Evolutionary conservation across 2,888 invertebrate species (phyloP).

Genomic region (Drosophila suboccidentalis): DNA sequence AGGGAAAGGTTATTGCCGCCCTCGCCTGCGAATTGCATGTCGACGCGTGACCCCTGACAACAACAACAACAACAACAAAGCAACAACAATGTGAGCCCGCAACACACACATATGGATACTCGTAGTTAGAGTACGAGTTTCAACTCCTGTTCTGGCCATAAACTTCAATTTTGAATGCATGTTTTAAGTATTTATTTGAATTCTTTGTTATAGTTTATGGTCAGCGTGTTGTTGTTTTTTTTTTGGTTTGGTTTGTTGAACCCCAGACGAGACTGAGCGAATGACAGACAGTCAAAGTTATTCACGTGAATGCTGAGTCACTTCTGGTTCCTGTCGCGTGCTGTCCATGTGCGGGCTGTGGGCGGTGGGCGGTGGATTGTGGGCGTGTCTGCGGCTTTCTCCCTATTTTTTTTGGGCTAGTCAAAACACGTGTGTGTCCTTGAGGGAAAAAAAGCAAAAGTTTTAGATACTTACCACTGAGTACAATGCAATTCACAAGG

Average conservation of each 20-base stretch:
- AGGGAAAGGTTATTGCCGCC: constrained; percentile 19
- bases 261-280: constrained; percentile 22
- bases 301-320: constrained; percentile 65
- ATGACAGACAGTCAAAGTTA: constrained; percentile 5
- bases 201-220: constrained; percentile 58
- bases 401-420: constrained; percentile 17
- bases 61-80: constrained; percentile 30
- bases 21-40: constrained; percentile 52
- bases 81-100: constrained; percentile 25
- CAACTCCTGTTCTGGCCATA: constrained; percentile 43
- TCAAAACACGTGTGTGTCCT: constrained; percentile 56
- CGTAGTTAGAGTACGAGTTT: background rate
- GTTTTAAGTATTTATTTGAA: constrained; percentile 54
- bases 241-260: constrained; percentile 48
- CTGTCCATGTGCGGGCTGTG: constrained; percentile 24
- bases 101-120: constrained; percentile 5
- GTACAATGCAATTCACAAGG: constrained; percentile 46
- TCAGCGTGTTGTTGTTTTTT: constrained; percentile 53
- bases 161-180: constrained; percentile 68
- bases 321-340: constrained; percentile 44
- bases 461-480: constrained; percentile 30
- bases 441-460: constrained; percentile 74
- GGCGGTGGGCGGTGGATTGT: background rate
- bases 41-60: constrained; percentile 42
- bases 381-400: constrained; percentile 56